Conservation (phyloP, 1,140 invertebrate genomes). For the Drosophila eugracilis region DNA sequence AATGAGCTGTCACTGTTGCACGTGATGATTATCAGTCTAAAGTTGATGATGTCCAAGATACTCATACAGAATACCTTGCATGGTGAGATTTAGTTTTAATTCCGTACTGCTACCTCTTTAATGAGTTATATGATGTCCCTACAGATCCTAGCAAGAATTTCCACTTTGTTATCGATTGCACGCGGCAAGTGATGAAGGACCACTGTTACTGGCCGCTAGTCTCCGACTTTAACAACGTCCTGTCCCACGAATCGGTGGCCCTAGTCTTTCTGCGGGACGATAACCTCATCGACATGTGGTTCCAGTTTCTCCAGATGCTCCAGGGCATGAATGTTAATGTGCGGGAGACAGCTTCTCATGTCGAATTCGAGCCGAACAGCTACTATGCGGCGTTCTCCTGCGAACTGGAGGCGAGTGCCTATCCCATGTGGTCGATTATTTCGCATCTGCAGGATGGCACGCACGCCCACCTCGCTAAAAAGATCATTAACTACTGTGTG, state of each 20-base stretch:
- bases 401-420: slow-evolving; percentile 97
- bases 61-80: slow-evolving; percentile 94
- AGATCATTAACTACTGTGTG: slow-evolving; percentile 91
- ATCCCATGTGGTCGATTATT: slow-evolving; percentile 98
- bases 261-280: slow-evolving; percentile 95
- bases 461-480: slow-evolving; percentile 90
- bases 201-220: slow-evolving; percentile 99
- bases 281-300: slow-evolving; percentile 96
- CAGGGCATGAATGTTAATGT: slow-evolving; percentile 99
- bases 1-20: slow-evolving; percentile 95
- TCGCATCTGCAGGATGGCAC: slow-evolving; percentile 92
- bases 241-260: slow-evolving; percentile 96
- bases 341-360: slow-evolving; percentile 94
- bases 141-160: slow-evolving; percentile 92
- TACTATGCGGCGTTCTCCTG: slow-evolving; percentile 99
- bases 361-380: slow-evolving; percentile 98
- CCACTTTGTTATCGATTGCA: slow-evolving; percentile 97
- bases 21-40: slow-evolving; percentile 97
- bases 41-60: slow-evolving; percentile 97
- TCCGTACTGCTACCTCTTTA: accelerated
- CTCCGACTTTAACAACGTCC: slow-evolving; percentile 98
- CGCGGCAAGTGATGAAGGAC: slow-evolving; percentile 96
- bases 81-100: slow-evolving; percentile 86
- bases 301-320: slow-evolving; percentile 96
- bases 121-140: neutral